Evolutionary conservation across 2,888 invertebrate genomes (phyloP).

Genomic region (Synergus japonicus): DNA sequence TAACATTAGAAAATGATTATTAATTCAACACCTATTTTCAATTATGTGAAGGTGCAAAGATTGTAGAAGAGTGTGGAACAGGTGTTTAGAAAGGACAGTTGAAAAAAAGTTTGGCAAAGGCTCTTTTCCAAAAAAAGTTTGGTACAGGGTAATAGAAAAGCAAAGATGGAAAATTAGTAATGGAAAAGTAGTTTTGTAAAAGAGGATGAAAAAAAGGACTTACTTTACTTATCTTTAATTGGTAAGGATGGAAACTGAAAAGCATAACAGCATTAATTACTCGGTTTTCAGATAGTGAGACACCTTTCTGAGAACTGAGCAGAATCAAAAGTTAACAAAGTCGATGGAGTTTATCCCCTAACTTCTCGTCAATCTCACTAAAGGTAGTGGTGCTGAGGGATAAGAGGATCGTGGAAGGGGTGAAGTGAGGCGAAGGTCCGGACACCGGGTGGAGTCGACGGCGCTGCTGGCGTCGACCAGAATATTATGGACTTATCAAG

Average conservation of each 20-base stretch:
- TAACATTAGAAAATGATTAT: too few relatives aligned
- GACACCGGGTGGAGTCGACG: slow-evolving; percentile 70
- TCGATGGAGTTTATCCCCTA: slow-evolving; percentile 62
- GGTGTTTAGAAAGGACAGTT: too few relatives aligned
- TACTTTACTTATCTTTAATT: background rate
- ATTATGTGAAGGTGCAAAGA: too few relatives aligned
- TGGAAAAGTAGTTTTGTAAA: too few relatives aligned
- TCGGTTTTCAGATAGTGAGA: background rate
- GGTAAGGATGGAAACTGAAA: background rate
- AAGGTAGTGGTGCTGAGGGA: slow-evolving; percentile 52
- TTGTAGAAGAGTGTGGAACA: too few relatives aligned
- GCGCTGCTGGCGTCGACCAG: slow-evolving; percentile 68
- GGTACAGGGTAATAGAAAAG: too few relatives aligned
- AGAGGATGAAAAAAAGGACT: too few relatives aligned
- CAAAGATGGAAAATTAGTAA: too few relatives aligned
- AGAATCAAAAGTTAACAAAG: slow-evolving; percentile 65
- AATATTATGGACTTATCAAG: slow-evolving; percentile 77
- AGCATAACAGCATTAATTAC: background rate
- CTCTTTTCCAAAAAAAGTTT: too few relatives aligned
- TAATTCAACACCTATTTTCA: too few relatives aligned
- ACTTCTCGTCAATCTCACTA: slow-evolving; percentile 66
- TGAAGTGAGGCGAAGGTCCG: slow-evolving; percentile 47
- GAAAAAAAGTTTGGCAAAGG: too few relatives aligned
- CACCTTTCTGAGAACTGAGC: slow-evolving; percentile 59
- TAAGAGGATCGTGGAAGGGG: slow-evolving; percentile 48